Evolutionary conservation across 2,113 vertebrate species (phyloP), one percentile per base, ranked within the genome.

Genomic region (Antigone vipio): DNA sequence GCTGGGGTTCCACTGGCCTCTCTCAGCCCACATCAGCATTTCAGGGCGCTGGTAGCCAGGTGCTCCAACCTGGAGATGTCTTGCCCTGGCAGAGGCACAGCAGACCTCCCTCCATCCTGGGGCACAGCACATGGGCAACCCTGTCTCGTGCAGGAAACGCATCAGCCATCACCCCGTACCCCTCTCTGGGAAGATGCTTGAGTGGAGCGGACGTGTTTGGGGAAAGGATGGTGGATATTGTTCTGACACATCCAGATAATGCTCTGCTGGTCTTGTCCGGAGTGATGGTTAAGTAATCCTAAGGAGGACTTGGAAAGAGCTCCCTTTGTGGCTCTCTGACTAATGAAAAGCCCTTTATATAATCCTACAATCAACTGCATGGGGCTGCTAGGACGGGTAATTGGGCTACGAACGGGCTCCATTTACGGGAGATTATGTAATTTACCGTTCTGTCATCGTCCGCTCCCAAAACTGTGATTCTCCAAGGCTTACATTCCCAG

Each of bases 341-440:
- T 94, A 96, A 97, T 96, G 94, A 97, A 97, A 97, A 97, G 97
- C 86, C 81, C 86, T 96, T 96, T 97, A 93, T 94, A 91, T 97
- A 96, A 97, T 76, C 53, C 90, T 97, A 91, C 94, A 97, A 96
- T 97, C 97, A 97, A 86, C 78, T 56, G 91, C 93, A 94, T 95
- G 95, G 94, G 85, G 94, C 92, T 90, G 94, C 95, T 91, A 88
- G 94, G 95, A 93, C 1, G 64, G 76, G 91, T 97, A 97, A 97
- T 97, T 96, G 97, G 96, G 95, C 95, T 92, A 84, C 38, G 3
- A 90, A 92, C 4, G 32, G 95, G 68, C 92, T 80, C 58, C 88
- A 3, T 91, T 97, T 92, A 93, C n/a, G 17, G 90, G 92, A 49
- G 78, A 32, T 97, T 95, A 97, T 91, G 95, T 97, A 97, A 97